Evolutionary conservation across 23 tunicate genomes (phyloP).

Genomic region (Diplosoma virens): DNA sequence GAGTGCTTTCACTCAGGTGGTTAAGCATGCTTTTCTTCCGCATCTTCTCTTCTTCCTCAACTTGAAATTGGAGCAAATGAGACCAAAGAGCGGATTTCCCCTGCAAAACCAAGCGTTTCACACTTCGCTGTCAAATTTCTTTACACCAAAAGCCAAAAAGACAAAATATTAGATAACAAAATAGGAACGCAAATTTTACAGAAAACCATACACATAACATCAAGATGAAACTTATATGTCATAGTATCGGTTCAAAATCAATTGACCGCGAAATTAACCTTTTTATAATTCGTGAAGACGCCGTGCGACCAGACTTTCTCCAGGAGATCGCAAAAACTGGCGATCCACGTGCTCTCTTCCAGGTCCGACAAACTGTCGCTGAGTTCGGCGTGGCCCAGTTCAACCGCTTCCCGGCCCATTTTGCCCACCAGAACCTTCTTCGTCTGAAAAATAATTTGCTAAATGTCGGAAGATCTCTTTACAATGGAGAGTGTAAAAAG

Average conservation of each 20-base stretch:
- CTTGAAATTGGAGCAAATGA: constrained; percentile 55
- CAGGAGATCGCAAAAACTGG: constrained; percentile 87
- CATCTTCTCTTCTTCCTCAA: constrained; percentile 31
- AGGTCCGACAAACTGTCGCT: constrained; percentile 32
- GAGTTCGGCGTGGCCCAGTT: constrained; percentile 66
- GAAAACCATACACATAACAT: too few species aligned
- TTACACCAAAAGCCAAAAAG: too few species aligned
- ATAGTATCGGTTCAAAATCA: too few species aligned
- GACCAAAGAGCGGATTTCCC: constrained; percentile 97
- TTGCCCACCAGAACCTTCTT: constrained; percentile 80
- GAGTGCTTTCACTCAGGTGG: constrained; percentile 56
- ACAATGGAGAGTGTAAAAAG: too few species aligned
- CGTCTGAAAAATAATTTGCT: constrained; percentile 64
- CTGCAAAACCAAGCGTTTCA: too few species aligned
- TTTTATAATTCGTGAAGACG: constrained; percentile 55
- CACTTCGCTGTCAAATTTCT: too few species aligned
- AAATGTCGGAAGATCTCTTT: too few species aligned
- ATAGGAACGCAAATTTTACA: neutral
- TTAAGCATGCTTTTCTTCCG: neutral
- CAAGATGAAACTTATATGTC: too few species aligned
- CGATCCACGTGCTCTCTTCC: constrained; percentile 96
- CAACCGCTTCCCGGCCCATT: constrained; percentile 84
- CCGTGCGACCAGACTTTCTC: constrained; percentile 97
- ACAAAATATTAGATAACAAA: neutral
- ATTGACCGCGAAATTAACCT: too few species aligned